Base-by-base conservation (phyloP, 2,888 invertebrate species). In the Tuberolachnus salignus region DNA sequence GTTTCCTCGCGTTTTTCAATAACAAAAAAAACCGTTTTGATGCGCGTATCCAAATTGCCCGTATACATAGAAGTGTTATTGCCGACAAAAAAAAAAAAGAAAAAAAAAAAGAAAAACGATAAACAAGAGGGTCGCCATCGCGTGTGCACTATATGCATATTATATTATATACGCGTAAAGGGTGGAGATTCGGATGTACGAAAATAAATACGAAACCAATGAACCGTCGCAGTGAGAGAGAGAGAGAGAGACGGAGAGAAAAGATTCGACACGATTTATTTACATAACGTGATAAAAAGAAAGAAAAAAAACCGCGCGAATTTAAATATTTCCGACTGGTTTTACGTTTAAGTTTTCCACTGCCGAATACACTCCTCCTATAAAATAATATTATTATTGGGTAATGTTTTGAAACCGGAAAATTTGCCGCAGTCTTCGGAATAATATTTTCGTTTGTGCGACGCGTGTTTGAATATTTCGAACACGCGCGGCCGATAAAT, bases 291-390 rank as follows among this genome's bases (percentile, higher is more conserved):
- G 49, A 70, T 70, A 70, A 59, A 57, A 72, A n/a, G 26, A 46
- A 72, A 4, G 23, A 57, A 57, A 23, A 21, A 23, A 13, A n/a
- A 66, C 46, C 59, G 71, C 26, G 59, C 44, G n/a, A 63, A 73
- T 73, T 73, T 53, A 53, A 73, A 63, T 73, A 73, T 63, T 63
- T 63, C 16, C 63, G 51, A 21, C 61, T 51, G 73, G 51, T 73
- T 61, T 61, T 73, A 51, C 61, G 46, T 61, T 51, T 42, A 63
- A 53, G 42, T 73, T 53, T 63, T 16, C 16, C 8, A 11, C 6
- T 34, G n/a, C 9, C 8, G 19, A 53, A 53, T 51, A 51, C 16
- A 51, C 34, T 6, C 6, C 3, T 34, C 34, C 6, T 34, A 34
- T 34, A 34, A 4, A 34, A 34, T 34, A 34, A 34, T 6, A 51